Base-by-base conservation (phyloP, 1,140 invertebrate species). In the Scaptomyza montana region DNA sequence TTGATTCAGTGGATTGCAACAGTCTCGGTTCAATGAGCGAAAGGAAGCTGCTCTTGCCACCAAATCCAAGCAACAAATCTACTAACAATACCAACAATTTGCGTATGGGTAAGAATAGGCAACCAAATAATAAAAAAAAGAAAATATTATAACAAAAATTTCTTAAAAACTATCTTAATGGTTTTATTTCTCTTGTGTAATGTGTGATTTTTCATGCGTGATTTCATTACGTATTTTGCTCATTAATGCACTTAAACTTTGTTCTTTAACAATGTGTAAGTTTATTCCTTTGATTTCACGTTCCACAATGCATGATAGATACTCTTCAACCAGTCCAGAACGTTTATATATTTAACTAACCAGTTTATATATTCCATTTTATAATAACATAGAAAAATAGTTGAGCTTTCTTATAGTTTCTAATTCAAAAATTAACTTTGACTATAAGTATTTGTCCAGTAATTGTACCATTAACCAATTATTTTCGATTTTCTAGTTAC, bases 1-100 rank as follows among this genome's bases (percentile, higher is more conserved):
- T 92, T 54, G 90, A 92, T 69, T 91, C 91, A 8, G 82, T 80
- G 25, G 91, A 92, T 49, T 90, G 79, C 62, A 89, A 76, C 57
- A 92, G 91, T 66, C 78, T 92, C 25, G 87, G 87, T 13, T 90
- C 91, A 49, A 76, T 91, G 68, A 82, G 77, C 71, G 91, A 92
- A 71, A 76, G 89, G 56, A 90, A 87, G 78, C 62, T 87, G 47
- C 72, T 92, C 49, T 45, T 92, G 73, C 84, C 84, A 3, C 68
- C 72, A 19, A 78, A 71, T 60, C 16, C 59, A 19, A 63, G 12
- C 51, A 80, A 89, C 51, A 80, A 89, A 53, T 21, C 56, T 41
- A 64, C 47, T 54, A 68, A 13, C 49, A 89, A 80, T 54, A 78
- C 55, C 72, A 90, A 80, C 84, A 91, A 66, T 71, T 70, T 91